phyloP scores from a whole-genome alignment of 2,888 invertebrate species.

The Drosophila maculinotata region DNA sequence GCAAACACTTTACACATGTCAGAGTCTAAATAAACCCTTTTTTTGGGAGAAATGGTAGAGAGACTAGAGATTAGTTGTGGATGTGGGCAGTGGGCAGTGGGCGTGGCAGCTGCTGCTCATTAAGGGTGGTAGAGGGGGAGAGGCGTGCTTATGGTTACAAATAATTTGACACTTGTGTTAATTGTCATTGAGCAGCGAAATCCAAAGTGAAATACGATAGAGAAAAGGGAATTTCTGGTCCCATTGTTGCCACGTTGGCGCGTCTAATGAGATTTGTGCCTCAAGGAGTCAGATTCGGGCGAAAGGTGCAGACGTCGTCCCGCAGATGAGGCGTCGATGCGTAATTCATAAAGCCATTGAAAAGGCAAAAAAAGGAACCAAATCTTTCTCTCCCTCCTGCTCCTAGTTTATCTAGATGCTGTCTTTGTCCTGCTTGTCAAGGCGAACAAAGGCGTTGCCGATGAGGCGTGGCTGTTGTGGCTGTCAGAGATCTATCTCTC shows the following conservation, averaged over 20 bases:
- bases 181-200: slow-evolving; percentile 69
- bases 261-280: slow-evolving; percentile 71
- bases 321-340: slow-evolving; percentile 72
- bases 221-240: slow-evolving; percentile 10
- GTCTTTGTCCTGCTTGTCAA: slow-evolving; percentile 29
- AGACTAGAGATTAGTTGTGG: not conserved
- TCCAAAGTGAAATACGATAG: slow-evolving; percentile 61
- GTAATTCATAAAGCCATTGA: slow-evolving; percentile 80
- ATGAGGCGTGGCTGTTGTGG: slow-evolving; percentile 67
- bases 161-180: slow-evolving; percentile 80
- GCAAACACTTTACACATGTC: slow-evolving; percentile 73
- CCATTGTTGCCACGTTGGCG: slow-evolving; percentile 55
- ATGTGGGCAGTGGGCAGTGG: slow-evolving; percentile 1
- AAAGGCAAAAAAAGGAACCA: slow-evolving; percentile 64
- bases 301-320: slow-evolving; percentile 31
- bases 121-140: slow-evolving; percentile 4
- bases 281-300: slow-evolving; percentile 50
- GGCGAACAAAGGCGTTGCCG: slow-evolving; percentile 36
- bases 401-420: slow-evolving; percentile 3
- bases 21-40: slow-evolving; percentile 62
- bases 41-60: no score
- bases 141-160: slow-evolving; percentile 62
- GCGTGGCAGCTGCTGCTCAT: slow-evolving; percentile 29
- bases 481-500: slow-evolving; percentile 26
- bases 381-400: no score